Evolutionary conservation across 2,113 vertebrate genomes (phyloP), one percentile per base, ranked within the genome.

Genomic region (Orthonyx spaldingii): DNA sequence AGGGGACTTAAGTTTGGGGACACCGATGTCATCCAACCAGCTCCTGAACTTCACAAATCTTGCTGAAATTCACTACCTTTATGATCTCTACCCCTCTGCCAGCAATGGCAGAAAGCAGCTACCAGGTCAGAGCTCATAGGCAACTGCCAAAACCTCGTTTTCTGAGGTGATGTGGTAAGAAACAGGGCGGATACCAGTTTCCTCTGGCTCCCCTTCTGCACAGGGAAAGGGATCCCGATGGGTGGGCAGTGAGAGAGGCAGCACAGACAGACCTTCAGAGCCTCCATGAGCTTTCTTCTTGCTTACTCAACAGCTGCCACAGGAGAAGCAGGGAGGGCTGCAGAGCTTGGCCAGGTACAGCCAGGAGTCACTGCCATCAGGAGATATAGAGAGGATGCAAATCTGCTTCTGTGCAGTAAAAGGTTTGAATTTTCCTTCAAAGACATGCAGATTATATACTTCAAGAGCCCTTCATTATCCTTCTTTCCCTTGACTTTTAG

Each of bases 401-500:
- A 97, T 86, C 74, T 88, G 42, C 80, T 89, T 82, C 94, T 96
- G 55, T 69, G 90, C 95, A 95, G 89, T 27, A 70, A 87, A 96
- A 95, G 89, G 47, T 90, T 75, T 88, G 44, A 83, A 77, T 56
- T 93, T 97, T 96, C 93, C 78, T 95, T 89, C 91, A 93, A 95
- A 95, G 76, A 93, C 94, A 96, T 79, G 93, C 64, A 94, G 87
- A 94, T 74, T n/a, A 64, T 60, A 42, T 72, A 65, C 74, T 55
- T 90, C 87, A 83, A 93, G 94, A 77, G 22, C 52, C 66, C n/a
- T 90, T 53, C 82, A 41, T 57, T 61, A 50, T 60, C 30, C 22
- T 78, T 79, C 80, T 78, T 89, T 77, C 75, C 57, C 86, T 86
- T 76, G 56, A 71, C 44, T 86, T 94, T 93, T 60, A 60, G 76